Base-by-base conservation (phyloP, 2,797 vertebrate species). In the Dicrostonyx torquatus region DNA sequence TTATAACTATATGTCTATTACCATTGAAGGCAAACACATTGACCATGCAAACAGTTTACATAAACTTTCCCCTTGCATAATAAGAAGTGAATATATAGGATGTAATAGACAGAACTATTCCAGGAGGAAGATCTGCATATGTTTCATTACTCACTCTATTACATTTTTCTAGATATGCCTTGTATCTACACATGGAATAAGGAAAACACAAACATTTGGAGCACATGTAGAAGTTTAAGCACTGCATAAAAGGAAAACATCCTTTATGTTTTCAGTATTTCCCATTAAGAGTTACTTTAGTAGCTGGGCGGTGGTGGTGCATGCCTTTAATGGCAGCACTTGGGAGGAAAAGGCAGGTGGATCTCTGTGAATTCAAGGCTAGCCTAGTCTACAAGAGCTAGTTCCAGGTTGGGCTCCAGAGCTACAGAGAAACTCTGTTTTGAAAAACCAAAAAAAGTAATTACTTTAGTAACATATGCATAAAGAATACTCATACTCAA, bases 41-140 rank as follows among this genome's bases (percentile, higher is more conserved):
- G 90, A 96, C 91, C 84, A 96, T 95, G 73, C 89, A 40, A 94
- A 72, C 78, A 90, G 1, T 83, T 53, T 26, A 93, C 24, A 20
- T 29, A 76, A 3, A 72, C 26, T 2, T 5, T 92, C 80, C 86
- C 10, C 62, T 96, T 89, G 15, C 18, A 66, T 89, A 91, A 73
- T 76, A 62, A 31, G 12, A 91, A 90, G 89, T 60, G 84, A 55
- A 83, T 90, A 91, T 87, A 94, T 90, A 80, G 40, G 12, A 18
- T 70, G 0, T 66, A 5, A 40, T 70, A 18, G 0, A 6, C 53
- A 92, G 20, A 3, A 76, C 11, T 73, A 43, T 73, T 84, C 84
- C 31, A 66, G 66, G 5, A 50, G 50, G 50, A 12, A 72, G 4
- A 79, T 73, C 79, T 90, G 37, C 68, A 13, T 17, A 10, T 3